Evolutionary conservation across 2,888 invertebrate species (phyloP), one percentile per base, ranked within the genome.

Genomic region (Prionchulus punctatus): DNA sequence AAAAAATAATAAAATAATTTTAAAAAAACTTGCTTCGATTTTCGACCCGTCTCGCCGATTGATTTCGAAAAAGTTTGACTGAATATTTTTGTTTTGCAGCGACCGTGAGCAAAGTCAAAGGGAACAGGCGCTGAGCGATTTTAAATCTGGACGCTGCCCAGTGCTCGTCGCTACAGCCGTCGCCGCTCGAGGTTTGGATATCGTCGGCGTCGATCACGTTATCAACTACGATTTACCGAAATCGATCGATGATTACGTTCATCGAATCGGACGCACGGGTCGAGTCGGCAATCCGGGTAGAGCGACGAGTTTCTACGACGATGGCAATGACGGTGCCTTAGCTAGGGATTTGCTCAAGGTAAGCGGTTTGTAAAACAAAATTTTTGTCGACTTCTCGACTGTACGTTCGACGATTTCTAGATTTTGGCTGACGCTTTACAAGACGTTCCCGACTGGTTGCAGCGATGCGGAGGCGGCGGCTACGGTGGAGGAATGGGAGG

Each of bases 121-220:
- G n/a, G 85, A 85, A 65, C 74, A 78, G 60, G 84, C 84, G 0
- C 67, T 86, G n/a, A 53, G 66, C 0, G 86, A 89, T 69, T 94
- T 98, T 59, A 56, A 62, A 4, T 3, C 30, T 1, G 59, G 61
- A 23, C 62, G 72, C 18, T 82, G 84, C 69, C 79, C 80, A 50
- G 82, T 94, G 43, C 75, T 98, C 1, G 88, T 98, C 1, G 94
- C 94, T 1, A 96, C 96, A 0, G 86, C 88, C 0, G 92, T 96
- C 0, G 91, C 91, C 0, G 87, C 92, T 0, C 77, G 96, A 56
- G 96, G 96, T 0, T 75, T 94, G 1, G 85, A 92, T 70, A 90
- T 92, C 30, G 82, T 83, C 62, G 83, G 84, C 56, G 84, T 90
- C 0, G 80, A 82, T 2, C 66, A 71, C 55, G 76, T 77, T 0